Evolutionary conservation across 2,888 invertebrate genomes (phyloP).

Genomic region (Julus scandinavius): DNA sequence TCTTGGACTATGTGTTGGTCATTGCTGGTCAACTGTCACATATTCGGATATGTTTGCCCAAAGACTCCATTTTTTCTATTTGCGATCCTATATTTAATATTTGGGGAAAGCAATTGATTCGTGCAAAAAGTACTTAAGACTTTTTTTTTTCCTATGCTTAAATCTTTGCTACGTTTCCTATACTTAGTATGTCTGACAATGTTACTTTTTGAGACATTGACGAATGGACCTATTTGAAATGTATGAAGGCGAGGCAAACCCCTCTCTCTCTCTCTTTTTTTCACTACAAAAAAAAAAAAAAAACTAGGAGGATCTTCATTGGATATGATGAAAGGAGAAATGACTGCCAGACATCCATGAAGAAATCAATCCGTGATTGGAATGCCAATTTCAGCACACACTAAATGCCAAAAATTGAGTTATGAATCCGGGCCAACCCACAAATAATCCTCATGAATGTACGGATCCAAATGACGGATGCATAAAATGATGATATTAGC

Average conservation of each 20-base stretch:
- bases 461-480: slow-evolving; percentile 1
- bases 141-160: neutral
- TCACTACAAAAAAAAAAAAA: neutral
- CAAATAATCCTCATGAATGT: neutral
- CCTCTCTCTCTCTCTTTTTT: neutral
- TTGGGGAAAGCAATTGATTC: slow-evolving; percentile 5
- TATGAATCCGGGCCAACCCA: slow-evolving; percentile 13
- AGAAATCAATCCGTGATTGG: slow-evolving; percentile 42
- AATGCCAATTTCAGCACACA: neutral
- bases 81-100: slow-evolving; percentile 4
- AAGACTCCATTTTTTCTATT: neutral
- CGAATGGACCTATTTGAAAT: slow-evolving; percentile 34
- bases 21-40: neutral
- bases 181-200: neutral
- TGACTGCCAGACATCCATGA: slow-evolving; percentile 6
- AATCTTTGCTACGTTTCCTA: neutral
- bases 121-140: neutral
- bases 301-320: slow-evolving; percentile 24
- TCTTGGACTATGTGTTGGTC: neutral
- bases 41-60: neutral
- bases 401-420: slow-evolving; percentile 32
- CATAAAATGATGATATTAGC: slow-evolving; percentile 2
- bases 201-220: slow-evolving; percentile 9
- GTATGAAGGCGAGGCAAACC: slow-evolving; percentile 8
- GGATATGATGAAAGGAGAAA: slow-evolving; percentile 39